phyloP scores from a whole-genome alignment of 2,888 invertebrate species.

The Protonemura montana region DNA sequence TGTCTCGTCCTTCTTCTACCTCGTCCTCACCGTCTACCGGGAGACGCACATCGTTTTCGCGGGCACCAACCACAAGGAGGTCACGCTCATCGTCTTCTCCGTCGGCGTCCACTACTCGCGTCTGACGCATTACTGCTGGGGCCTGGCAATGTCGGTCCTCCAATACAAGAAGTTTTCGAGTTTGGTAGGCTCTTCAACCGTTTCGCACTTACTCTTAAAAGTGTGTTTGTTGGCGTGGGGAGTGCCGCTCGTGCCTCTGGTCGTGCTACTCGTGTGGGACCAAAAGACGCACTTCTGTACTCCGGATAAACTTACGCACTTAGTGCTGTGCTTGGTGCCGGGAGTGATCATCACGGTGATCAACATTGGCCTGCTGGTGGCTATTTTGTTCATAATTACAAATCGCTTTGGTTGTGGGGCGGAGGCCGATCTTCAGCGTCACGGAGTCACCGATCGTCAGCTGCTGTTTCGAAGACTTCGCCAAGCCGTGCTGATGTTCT shows the following conservation, averaged over 20 bases:
- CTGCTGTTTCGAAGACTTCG: not conserved
- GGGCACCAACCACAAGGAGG: not conserved
- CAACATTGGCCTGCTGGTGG: not conserved
- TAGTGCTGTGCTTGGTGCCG: not conserved
- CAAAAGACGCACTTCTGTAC: not conserved
- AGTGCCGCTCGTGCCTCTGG: not conserved
- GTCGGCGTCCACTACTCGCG: not conserved
- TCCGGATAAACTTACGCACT: not conserved
- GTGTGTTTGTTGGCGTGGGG: conserved; percentile 12
- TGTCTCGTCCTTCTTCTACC: not conserved
- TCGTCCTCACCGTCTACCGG: not conserved
- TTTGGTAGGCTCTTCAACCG: not conserved
- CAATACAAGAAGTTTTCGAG: not conserved
- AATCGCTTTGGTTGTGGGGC: not conserved
- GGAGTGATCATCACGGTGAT: conserved; percentile 2
- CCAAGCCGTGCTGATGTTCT: not conserved
- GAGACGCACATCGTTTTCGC: not conserved
- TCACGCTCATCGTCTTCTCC: not conserved
- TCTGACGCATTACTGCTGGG: conserved; percentile 1
- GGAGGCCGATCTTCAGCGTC: not conserved
- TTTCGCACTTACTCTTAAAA: not conserved
- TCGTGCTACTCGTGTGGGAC: not conserved
- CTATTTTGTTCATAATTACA: not conserved
- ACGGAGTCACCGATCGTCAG: not conserved
- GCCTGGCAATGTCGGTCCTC: not conserved